Conservation (phyloP, 2,113 vertebrate species). For the Rhinogobius similis region DNA sequence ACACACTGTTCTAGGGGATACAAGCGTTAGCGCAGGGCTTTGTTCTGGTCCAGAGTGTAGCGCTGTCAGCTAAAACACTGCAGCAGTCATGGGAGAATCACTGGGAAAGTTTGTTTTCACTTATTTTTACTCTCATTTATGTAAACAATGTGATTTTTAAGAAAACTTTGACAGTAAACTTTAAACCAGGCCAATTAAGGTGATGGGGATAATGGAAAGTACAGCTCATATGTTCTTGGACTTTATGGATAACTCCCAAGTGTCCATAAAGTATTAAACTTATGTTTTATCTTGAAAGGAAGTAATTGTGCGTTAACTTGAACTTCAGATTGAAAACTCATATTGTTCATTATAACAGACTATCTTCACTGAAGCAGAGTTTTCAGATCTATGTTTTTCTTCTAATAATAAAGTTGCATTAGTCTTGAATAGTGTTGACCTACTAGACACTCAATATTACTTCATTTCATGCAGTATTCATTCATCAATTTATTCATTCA, state of each 20-base stretch:
- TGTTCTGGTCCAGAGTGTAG: constrained; percentile 50
- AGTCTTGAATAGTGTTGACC: no score
- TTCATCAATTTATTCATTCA: no score
- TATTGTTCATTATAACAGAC: neutral
- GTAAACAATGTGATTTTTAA: constrained; percentile 4
- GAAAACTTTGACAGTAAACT: neutral
- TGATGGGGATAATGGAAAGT: constrained; percentile 3
- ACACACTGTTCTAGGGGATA: constrained; percentile 29
- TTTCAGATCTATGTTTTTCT: no score
- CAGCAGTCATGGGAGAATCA: constrained; percentile 12
- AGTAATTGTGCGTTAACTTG: neutral
- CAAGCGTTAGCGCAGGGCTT: constrained; percentile 41
- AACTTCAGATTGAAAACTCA: neutral
- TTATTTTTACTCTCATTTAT: neutral
- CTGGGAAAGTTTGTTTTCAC: neutral
- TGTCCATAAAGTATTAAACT: neutral
- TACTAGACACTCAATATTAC: no score
- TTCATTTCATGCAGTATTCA: no score
- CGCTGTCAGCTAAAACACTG: constrained; percentile 54
- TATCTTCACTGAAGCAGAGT: neutral
- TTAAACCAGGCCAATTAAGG: neutral
- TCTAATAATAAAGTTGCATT: no score
- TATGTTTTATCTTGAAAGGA: neutral
- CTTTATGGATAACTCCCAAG: neutral
- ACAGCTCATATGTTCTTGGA: neutral